Evolutionary conservation across 1,140 invertebrate species (phyloP), one percentile per base, ranked within the genome.

Genomic region (Drosophila mauritiana): DNA sequence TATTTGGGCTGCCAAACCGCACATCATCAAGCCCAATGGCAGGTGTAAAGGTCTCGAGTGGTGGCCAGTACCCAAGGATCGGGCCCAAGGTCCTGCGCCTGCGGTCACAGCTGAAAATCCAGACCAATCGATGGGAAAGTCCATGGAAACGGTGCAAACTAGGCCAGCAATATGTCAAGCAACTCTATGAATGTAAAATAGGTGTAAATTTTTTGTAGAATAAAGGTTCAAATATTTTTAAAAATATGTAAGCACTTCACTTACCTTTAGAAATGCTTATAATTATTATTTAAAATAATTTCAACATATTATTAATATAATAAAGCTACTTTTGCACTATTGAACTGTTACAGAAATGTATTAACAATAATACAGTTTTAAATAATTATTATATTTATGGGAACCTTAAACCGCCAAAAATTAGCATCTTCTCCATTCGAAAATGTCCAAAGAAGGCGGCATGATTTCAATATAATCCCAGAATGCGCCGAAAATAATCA

Each of bases 11-110:
- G 55, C 40, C 53, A 70, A 62, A 52, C 70, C 74, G 62, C 59
- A 49, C 48, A 49, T 82, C 63, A 70, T 78, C 79, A 64, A 42
- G 59, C 20, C 20, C 13, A 40, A 37, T 49, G 61, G 68, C 82
- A 86, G 82, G 82, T 86, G 82, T 42, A 72, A 72, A 81, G 57
- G 74, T 79, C 78, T 73, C 37, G 51, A 15, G 40, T 25, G 42
- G 31, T 31, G 54, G 56, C 39, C 17, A 31, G 17, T 15, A 4
- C 3, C 45, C 54, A 25, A 48, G 22, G 1, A 37, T 34, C 22
- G 15, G 6, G 12, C 11, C 7, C 17, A 17, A 56, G 49, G 70
- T 27, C 52, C 72, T 43, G 51, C 40, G 39, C 45, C 45, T 77
- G 75, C 39, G 73, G 46, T 57, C 53, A 80, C 77, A 80, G 77